These are phyloP conservation scores for Platichthys stellatus DNA, from an alignment of 2,113 vertebrate genomes.

Conservation along the genomic window DNA sequence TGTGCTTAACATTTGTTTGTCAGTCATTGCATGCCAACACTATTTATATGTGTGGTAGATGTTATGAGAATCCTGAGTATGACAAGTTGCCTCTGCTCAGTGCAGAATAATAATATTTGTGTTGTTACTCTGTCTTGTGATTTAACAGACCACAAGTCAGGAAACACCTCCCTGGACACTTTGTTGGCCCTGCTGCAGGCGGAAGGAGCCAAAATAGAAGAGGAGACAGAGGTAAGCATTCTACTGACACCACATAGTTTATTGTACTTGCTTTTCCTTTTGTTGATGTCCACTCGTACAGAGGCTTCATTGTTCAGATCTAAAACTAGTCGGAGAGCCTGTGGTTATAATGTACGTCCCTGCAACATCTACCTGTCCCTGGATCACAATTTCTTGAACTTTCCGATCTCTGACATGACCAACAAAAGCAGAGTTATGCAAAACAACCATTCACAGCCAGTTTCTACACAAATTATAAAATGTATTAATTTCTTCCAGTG, in stretches of 20 bases:
- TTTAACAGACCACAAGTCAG: conserved; percentile 88
- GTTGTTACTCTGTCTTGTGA: conserved; percentile 9
- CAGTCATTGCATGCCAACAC: background rate
- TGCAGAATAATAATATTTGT: conserved; percentile 11
- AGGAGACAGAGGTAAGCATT: conserved; percentile 93
- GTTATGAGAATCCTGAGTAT: background rate
- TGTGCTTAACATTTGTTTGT: background rate
- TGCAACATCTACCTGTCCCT: background rate
- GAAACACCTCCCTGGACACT: conserved; percentile 90
- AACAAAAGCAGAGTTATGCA: too few relatives aligned
- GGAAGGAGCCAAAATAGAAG: conserved; percentile 97
- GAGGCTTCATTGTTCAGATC: conserved; percentile 3
- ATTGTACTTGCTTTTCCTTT: conserved; percentile 15
- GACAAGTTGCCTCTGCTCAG: background rate
- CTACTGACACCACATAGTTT: background rate
- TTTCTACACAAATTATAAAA: too few relatives aligned
- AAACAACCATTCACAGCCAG: too few relatives aligned
- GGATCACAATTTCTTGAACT: too few relatives aligned
- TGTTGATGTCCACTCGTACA: background rate
- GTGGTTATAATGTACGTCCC: background rate
- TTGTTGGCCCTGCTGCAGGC: conserved; percentile 93
- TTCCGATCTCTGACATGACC: too few relatives aligned
- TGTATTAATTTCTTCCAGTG: too few relatives aligned
- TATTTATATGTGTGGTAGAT: background rate
- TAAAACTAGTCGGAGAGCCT: background rate